Conservation (phyloP, 2,797 vertebrate species). For the Gambusia yucatana region DNA sequence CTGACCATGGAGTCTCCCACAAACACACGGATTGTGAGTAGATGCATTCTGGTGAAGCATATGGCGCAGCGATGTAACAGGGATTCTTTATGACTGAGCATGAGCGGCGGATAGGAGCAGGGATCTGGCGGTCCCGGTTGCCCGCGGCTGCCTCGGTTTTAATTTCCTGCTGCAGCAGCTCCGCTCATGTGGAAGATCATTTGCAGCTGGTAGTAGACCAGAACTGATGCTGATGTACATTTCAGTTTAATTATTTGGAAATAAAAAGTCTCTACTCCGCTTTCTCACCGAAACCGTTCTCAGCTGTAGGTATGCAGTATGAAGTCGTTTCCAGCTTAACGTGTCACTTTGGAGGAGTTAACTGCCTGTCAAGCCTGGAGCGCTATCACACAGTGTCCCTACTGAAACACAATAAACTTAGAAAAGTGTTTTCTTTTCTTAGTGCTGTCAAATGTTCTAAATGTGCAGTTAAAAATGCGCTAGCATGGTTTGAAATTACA, state of each 20-base stretch:
- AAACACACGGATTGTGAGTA: background rate
- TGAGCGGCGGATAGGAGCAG: slow-evolving; percentile 3
- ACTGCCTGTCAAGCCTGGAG: background rate
- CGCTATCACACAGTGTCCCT: background rate
- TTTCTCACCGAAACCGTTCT: background rate
- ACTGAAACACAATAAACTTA: background rate
- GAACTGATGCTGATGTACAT: background rate
- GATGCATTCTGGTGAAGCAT: slow-evolving; percentile 3
- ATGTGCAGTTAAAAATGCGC: background rate
- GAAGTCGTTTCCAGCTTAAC: background rate
- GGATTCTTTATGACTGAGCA: slow-evolving; percentile 8
- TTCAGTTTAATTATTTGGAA: slow-evolving; percentile 2
- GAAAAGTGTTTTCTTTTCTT: background rate
- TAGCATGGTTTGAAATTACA: background rate
- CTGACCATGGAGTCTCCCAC: background rate
- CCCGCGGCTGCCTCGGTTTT: slow-evolving; percentile 38
- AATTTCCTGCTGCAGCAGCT: slow-evolving; percentile 48
- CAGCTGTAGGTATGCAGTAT: background rate
- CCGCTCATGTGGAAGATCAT: slow-evolving; percentile 11
- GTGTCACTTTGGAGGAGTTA: background rate
- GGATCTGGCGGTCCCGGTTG: slow-evolving; percentile 22
- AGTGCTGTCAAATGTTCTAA: background rate
- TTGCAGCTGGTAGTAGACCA: background rate
- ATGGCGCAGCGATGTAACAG: slow-evolving; percentile 7
- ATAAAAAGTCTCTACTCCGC: background rate